Evolutionary conservation across 2,888 invertebrate species (phyloP).

Genomic region (Diabrotica balteata): DNA sequence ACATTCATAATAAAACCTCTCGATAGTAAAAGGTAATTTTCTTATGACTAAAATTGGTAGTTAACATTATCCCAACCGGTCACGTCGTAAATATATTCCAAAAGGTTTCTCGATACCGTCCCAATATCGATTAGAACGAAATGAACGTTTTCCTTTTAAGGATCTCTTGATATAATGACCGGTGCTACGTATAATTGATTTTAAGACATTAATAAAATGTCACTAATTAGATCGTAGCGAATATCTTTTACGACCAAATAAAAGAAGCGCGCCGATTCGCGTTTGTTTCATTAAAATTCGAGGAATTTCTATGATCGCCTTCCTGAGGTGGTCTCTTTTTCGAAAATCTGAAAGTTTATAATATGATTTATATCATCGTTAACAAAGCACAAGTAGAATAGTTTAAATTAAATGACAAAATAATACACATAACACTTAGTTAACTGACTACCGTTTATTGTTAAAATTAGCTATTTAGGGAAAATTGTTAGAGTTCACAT

Average conservation of each 20-base stretch:
- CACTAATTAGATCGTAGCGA: slow-evolving; percentile 33
- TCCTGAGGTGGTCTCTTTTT: slow-evolving; percentile 1
- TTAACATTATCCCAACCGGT: slow-evolving; percentile 4
- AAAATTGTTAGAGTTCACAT: too few relatives aligned
- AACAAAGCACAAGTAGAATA: too few relatives aligned
- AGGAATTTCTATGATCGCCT: slow-evolving; percentile 3
- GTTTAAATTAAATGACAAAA: too few relatives aligned
- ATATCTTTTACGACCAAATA: slow-evolving; percentile 24
- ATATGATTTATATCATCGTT: too few relatives aligned
- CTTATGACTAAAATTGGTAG: slow-evolving; percentile 20
- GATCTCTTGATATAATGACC: slow-evolving; percentile 29
- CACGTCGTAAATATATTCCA: slow-evolving; percentile 22
- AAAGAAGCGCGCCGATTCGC: slow-evolving; percentile 9
- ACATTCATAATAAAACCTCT: too few relatives aligned
- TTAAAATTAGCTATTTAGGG: too few relatives aligned
- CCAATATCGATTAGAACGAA: slow-evolving; percentile 28
- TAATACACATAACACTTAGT: too few relatives aligned
- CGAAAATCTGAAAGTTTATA: too few relatives aligned
- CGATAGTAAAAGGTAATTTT: slow-evolving; percentile 3
- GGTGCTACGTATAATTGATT: slow-evolving; percentile 29
- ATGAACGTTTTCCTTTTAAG: slow-evolving; percentile 31
- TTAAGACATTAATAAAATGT: slow-evolving; percentile 31
- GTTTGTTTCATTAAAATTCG: slow-evolving; percentile 17
- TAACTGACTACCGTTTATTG: too few relatives aligned
- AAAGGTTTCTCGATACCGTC: slow-evolving; percentile 24